Evolutionary conservation across 53 echinoderm and acorn worm species (phyloP), one percentile per base, ranked within the genome.

Genomic region (Zoroaster sp.): DNA sequence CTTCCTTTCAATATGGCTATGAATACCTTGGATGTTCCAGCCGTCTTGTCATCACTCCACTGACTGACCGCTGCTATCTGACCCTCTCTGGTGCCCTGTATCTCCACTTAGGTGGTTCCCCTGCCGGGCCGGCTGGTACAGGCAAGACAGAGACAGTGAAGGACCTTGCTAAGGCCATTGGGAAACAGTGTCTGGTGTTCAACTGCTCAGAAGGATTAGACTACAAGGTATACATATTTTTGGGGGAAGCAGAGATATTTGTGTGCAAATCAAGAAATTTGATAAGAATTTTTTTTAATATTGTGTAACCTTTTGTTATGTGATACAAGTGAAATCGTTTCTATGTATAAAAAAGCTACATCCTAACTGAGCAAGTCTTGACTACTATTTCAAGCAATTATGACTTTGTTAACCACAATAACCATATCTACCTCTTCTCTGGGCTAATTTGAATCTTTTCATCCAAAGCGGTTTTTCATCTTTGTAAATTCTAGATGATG

Each of bases 91-190:
- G 99, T 33, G 99, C 99, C 83, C 89, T 98, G 71, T 89, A 93
- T 49, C 94, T 98, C 5, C 91, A 98, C 83, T 93, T 98, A 33
- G 99, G 99, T 5, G 95, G 99, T 15, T 98, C 99, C 4, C 99
- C 99, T 2, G 99, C 99, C 21, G 99, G 99, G 11, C 99, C 99
- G 13, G 99, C 99, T 12, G 99, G 99, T 4, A 98, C 99, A 2
- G 99, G 99, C n/a, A 98, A 98, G 85, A 98, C 99, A 31, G 99
- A 98, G 91, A 98, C 99, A 4, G 99, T 98, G 77, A 98, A 98
- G 66, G 99, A 98, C 72, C 86, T 98, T 66, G 99, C 99, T 71
- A 98, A 98, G 74, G 91, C 96, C 11, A 74, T 98, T 9, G 99
- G 99, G 5, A 98, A 98, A 68, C 96, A 96, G 73, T 98, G 99